Conservation (phyloP, 2,888 invertebrate species). For the Hesperia comma region DNA sequence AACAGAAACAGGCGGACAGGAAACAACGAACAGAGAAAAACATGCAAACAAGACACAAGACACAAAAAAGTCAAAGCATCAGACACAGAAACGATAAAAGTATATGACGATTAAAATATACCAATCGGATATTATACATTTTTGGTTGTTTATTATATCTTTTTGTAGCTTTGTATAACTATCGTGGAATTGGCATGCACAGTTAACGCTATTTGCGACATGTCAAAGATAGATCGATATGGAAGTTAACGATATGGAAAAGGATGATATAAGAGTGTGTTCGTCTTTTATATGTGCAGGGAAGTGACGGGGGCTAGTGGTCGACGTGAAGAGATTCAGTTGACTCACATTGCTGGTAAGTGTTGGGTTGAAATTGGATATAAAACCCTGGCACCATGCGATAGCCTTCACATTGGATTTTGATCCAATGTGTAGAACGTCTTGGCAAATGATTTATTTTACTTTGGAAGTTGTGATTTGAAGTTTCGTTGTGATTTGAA, state of each 20-base stretch:
- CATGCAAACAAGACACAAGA: constrained; percentile 56
- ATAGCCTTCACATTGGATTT: neutral
- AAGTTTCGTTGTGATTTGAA: neutral
- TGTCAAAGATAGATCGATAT: constrained; percentile 57
- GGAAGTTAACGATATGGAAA: constrained; percentile 53
- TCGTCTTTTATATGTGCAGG: constrained; percentile 84
- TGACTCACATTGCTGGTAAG: constrained; percentile 54
- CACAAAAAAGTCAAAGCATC: constrained; percentile 46
- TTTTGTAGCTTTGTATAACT: constrained; percentile 72
- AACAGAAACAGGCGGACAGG: constrained; percentile 53
- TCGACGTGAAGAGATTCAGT: constrained; percentile 50
- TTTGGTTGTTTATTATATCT: constrained; percentile 61
- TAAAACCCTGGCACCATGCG: constrained; percentile 5
- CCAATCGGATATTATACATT: constrained; percentile 50
- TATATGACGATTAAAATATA: constrained; percentile 39
- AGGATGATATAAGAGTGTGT: constrained; percentile 77
- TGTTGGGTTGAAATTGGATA: constrained; percentile 35
- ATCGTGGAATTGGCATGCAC: constrained; percentile 78
- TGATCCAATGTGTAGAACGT: too few relatives aligned
- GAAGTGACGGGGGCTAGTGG: constrained; percentile 60
- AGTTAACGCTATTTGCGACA: constrained; percentile 69
- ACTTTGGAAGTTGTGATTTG: neutral
- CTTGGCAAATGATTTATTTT: too few relatives aligned
- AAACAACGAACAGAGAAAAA: constrained; percentile 50
- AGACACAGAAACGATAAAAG: constrained; percentile 44